Conservation (phyloP, 2,797 vertebrate species). For the Parauchenoglanis punctatus region DNA sequence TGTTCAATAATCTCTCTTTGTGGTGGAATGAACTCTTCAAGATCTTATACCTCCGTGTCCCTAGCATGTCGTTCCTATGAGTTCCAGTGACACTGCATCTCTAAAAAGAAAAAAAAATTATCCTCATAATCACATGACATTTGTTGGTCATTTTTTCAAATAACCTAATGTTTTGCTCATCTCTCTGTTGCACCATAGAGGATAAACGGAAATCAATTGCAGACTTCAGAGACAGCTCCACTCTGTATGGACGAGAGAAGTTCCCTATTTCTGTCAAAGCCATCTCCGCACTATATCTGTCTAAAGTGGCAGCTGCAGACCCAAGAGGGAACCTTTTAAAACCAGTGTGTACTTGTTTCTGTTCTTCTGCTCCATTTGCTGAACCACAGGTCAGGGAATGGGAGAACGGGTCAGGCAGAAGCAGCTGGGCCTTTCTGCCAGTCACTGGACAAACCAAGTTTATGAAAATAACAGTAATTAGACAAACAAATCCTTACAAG, state of each 20-base stretch:
- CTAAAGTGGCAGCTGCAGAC: slow-evolving; percentile 73
- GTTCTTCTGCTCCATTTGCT: slow-evolving; percentile 42
- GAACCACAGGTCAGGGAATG: slow-evolving; percentile 21
- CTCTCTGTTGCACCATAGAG: slow-evolving; percentile 71
- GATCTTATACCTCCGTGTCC: background rate
- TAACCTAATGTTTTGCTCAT: slow-evolving; percentile 46
- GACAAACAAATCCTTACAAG: background rate
- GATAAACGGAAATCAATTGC: slow-evolving; percentile 71
- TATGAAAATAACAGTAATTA: background rate
- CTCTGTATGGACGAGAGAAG: slow-evolving; percentile 66
- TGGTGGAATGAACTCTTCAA: background rate
- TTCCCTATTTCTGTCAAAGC: slow-evolving; percentile 78
- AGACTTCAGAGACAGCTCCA: slow-evolving; percentile 68
- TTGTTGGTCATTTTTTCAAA: background rate
- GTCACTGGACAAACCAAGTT: background rate
- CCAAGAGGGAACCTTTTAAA: slow-evolving; percentile 57
- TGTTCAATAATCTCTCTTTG: background rate
- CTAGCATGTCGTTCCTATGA: background rate
- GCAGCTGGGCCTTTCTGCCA: background rate
- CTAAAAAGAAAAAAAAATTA: slow-evolving; percentile 10
- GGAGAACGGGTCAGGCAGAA: slow-evolving; percentile 13
- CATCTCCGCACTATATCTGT: slow-evolving; percentile 80
- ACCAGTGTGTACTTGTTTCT: slow-evolving; percentile 69
- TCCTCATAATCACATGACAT: slow-evolving; percentile 13
- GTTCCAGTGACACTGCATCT: background rate